Percentiles rank a stretch among this genome's conserved stretches.
These are phyloP conservation scores for Oncorhynchus nerka DNA, from an alignment of 2,113 vertebrate species.

Conservation along the genomic window DNA sequence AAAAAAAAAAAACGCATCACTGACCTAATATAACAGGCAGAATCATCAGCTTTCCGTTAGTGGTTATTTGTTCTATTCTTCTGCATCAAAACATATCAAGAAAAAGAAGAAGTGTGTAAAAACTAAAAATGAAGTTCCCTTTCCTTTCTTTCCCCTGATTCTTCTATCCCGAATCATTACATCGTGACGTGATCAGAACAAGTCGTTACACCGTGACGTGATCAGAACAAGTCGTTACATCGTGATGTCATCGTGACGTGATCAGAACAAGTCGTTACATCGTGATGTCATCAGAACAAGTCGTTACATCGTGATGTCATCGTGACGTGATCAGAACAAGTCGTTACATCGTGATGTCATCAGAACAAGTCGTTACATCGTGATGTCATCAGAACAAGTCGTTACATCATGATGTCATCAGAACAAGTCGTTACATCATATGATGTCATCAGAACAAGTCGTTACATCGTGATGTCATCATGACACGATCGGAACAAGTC, in stretches of 20 bases:
- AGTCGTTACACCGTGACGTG: too few relatives aligned
- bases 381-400: too few relatives aligned
- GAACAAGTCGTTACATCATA: too few relatives aligned
- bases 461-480: too few relatives aligned
- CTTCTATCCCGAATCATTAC: slow-evolving; percentile 36
- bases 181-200: too few relatives aligned
- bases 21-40: slow-evolving; percentile 36
- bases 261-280: too few relatives aligned
- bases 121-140: slow-evolving; percentile 38
- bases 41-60: slow-evolving; percentile 55
- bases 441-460: too few relatives aligned
- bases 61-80: slow-evolving; percentile 59
- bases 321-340: slow-evolving; percentile 28
- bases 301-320: too few relatives aligned
- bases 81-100: slow-evolving; percentile 28
- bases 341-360: slow-evolving; percentile 19
- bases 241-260: too few relatives aligned
- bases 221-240: too few relatives aligned
- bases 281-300: too few relatives aligned
- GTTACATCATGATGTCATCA: fast-evolving
- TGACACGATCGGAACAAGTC: too few relatives aligned
- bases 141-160: slow-evolving; percentile 27
- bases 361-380: slow-evolving; percentile 24
- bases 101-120: slow-evolving; percentile 31
- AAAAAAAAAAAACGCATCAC: neutral